Evolutionary conservation across 2,113 vertebrate species (phyloP).

Genomic region (Zapornia atra): DNA sequence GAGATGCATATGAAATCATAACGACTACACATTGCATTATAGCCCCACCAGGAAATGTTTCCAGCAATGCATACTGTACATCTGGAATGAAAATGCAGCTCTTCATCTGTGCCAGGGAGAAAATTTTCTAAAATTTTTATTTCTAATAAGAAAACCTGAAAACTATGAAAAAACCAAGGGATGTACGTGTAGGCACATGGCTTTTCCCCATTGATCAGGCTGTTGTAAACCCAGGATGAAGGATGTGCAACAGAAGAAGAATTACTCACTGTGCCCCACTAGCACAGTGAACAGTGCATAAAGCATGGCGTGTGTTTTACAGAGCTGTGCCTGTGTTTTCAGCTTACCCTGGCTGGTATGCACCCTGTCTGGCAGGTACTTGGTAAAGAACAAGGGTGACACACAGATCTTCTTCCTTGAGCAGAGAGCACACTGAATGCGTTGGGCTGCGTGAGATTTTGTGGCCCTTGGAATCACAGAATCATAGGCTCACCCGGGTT

Average conservation of each 20-base stretch:
- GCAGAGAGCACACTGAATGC: background rate
- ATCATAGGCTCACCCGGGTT: too few relatives aligned
- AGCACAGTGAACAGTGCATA: background rate
- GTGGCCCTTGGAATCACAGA: background rate
- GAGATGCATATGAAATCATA: background rate
- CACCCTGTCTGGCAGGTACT: background rate
- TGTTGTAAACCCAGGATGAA: background rate
- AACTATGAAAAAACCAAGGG: fast-evolving
- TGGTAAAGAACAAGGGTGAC: background rate
- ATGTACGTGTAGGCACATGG: fast-evolving
- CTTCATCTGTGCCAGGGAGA: background rate
- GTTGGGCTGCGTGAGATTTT: fast-evolving
- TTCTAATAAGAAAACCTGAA: too few relatives aligned
- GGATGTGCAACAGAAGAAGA: background rate
- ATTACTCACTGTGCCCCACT: background rate
- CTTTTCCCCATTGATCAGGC: background rate
- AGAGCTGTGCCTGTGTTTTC: background rate
- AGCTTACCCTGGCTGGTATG: background rate
- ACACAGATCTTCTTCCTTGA: background rate
- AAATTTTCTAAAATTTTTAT: background rate
- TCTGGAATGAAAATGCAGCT: background rate
- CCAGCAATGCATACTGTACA: background rate
- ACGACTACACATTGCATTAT: background rate
- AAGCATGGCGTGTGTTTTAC: background rate
- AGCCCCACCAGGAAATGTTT: background rate